phyloP scores from a whole-genome alignment of 2,888 invertebrate species.

The Parnassius smintheus region DNA sequence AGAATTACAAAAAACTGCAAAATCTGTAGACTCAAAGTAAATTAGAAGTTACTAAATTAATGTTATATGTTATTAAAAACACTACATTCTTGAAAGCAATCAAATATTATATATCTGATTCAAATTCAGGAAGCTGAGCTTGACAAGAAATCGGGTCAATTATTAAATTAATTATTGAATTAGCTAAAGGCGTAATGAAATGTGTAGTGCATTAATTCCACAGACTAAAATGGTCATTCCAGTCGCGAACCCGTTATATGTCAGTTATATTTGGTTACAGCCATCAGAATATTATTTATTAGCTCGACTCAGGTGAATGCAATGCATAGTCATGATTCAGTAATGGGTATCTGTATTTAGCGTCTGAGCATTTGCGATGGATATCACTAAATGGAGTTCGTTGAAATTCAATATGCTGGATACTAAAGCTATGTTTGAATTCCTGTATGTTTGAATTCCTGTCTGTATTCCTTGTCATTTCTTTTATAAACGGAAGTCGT shows the following conservation, averaged over 20 bases:
- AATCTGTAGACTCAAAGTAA: no score
- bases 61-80: background rate
- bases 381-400: conserved; percentile 20
- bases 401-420: conserved; percentile 23
- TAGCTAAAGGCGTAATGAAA: conserved; percentile 23
- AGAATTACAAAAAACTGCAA: no score
- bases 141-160: conserved; percentile 19
- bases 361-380: conserved; percentile 19
- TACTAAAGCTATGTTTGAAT: conserved; percentile 16
- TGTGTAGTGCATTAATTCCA: conserved; percentile 14
- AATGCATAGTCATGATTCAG: conserved; percentile 31
- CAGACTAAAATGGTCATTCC: conserved; percentile 16
- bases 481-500: conserved; percentile 20
- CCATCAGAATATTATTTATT: conserved; percentile 26
- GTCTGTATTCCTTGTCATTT: conserved; percentile 1
- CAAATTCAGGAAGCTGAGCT: conserved; percentile 14
- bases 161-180: conserved; percentile 24
- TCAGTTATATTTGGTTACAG: conserved; percentile 22
- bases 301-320: conserved; percentile 16
- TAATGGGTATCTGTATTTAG: conserved; percentile 5
- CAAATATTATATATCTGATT: conserved; percentile 3
- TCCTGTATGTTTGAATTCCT: conserved; percentile 11
- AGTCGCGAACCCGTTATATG: conserved; percentile 10
- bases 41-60: background rate
- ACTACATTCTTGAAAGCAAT: conserved; percentile 7